Evolutionary conservation across 2,888 invertebrate genomes (phyloP).

Genomic region (Pemphredon lugubris): DNA sequence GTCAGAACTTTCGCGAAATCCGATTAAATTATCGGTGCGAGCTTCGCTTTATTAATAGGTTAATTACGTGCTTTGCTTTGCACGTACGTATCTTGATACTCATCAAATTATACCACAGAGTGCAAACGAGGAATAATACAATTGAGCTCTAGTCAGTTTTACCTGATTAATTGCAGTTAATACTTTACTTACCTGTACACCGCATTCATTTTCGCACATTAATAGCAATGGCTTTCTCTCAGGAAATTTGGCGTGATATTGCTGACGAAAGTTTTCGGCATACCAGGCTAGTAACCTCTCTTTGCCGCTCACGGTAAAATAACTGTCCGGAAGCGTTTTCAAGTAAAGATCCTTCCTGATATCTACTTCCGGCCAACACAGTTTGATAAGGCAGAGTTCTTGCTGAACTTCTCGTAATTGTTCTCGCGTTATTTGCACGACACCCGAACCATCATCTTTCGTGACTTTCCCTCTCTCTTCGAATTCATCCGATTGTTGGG

Average conservation of each 20-base stretch:
- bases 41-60: too few relatives aligned
- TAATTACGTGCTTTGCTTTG: too few relatives aligned
- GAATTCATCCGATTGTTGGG: too few relatives aligned
- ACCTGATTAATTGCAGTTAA: too few relatives aligned
- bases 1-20: too few relatives aligned
- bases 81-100: too few relatives aligned
- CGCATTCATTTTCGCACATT: constrained; percentile 89
- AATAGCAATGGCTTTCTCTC: constrained; percentile 86
- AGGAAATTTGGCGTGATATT: constrained; percentile 84
- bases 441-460: too few relatives aligned
- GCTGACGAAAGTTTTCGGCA: constrained; percentile 90
- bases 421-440: constrained; percentile 79
- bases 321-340: constrained; percentile 85
- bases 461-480: too few relatives aligned
- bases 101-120: too few relatives aligned
- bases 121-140: too few relatives aligned
- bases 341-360: constrained; percentile 79
- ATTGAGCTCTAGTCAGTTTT: too few relatives aligned
- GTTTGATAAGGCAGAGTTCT: constrained; percentile 84
- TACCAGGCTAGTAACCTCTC: constrained; percentile 88
- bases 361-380: constrained; percentile 84
- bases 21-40: too few relatives aligned
- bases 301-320: constrained; percentile 86
- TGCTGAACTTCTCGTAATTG: constrained; percentile 84
- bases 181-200: constrained; percentile 84